Evolutionary conservation across 2,113 vertebrate species (phyloP).

Genomic region (Acrocephalus arundinaceus): DNA sequence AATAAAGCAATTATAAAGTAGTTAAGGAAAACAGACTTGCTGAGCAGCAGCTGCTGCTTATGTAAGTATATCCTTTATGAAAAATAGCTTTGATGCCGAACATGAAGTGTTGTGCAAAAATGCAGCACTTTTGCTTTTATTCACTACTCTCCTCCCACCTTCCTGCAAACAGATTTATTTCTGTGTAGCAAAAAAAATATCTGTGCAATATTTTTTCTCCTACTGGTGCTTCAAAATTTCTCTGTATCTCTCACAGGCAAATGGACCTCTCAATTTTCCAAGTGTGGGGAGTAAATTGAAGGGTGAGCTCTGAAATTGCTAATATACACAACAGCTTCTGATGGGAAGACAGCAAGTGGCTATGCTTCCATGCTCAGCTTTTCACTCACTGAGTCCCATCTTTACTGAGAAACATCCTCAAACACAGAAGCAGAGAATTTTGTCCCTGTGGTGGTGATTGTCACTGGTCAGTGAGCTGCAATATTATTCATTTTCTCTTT

Average conservation of each 20-base stretch:
- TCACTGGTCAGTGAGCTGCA: not conserved
- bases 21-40: not conserved
- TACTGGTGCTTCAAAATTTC: not conserved
- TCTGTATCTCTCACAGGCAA: not conserved
- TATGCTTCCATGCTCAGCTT: not conserved
- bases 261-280: not conserved
- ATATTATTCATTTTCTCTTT: not conserved
- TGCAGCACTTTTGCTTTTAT: not conserved
- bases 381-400: not conserved
- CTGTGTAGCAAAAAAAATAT: not conserved
- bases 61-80: not conserved
- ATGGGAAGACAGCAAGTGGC: fast-evolving
- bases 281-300: not conserved
- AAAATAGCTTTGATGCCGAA: not conserved
- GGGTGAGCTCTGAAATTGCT: not conserved
- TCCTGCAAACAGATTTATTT: not conserved
- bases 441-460: not conserved
- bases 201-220: not conserved
- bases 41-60: not conserved
- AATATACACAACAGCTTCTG: not conserved
- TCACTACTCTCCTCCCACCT: not conserved
- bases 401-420: not conserved
- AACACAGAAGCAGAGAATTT: not conserved
- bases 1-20: not conserved
- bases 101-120: not conserved